Base-by-base conservation (phyloP, 2,113 vertebrate species). In the Fukomys damarensis region DNA sequence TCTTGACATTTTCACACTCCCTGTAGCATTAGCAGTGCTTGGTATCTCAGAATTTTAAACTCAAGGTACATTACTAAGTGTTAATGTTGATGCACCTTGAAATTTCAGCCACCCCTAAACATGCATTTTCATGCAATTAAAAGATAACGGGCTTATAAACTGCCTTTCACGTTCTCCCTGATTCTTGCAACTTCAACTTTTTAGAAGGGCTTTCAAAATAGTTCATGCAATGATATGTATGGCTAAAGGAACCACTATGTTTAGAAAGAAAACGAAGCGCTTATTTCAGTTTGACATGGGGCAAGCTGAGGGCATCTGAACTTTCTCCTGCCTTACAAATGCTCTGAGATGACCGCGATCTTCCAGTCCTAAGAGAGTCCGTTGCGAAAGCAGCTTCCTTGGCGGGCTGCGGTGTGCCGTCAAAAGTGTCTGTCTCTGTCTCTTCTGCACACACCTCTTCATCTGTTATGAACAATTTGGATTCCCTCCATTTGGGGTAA, bases 381-480 rank as follows among this genome's bases (percentile, higher is more conserved):
- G 99, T 98, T 66, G 99, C 98, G 98, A 98, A 99, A 83, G 97
- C 93, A 61, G 98, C 97, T 98, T 99, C 99, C 91, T 98, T 89
- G 70, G 99, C 97, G 0, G 98, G 99, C 93, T 98, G 98, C 0
- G 98, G 98, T 93, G 99, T 95, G 96, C 98, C 98, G 97, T 99
- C 99, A 63, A 99, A 99, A 95, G 98, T 98, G 98, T 99, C 99
- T 93, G 98, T 98, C 96, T 98, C 98, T 91, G 98, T 87, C 98
- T 99, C 99, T 38, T 98, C 94, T 35, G 99, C 99, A 68, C 97
- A 94, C 93, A 99, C 97, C 97, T 99, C 99, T 98, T 99, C 99
- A 98, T 99, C 99, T 22, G 99, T 99, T 98, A 99, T 99, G 98
- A 99, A 99, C 98, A 99, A 99, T 98, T 99, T 99, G 74, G 99